Base-by-base conservation (phyloP, 37 sponge, comb jelly and placozoan genomes). In the Ianthella basta region DNA sequence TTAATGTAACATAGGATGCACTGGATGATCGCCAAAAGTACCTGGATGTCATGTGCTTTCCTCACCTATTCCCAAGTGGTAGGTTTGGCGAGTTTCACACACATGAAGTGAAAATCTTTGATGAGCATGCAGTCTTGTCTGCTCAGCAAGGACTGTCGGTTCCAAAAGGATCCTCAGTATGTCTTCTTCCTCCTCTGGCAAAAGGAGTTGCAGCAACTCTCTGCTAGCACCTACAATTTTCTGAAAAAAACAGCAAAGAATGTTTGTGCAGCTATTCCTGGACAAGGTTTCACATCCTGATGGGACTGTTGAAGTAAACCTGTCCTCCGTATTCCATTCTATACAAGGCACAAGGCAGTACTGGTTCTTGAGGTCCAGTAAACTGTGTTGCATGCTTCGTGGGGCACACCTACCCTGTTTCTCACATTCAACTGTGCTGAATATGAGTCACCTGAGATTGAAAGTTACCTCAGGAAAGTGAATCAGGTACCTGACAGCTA, bases 391-490 rank as follows among this genome's bases (percentile, higher is more conserved):
- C 56, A 89, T 89, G 85, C 24, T 89, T 19, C 29, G 56, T 81
- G 27, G 34, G 88, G 88, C 33, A n/a, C n/a, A n/a, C n/a, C n/a
- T n/a, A 81, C 87, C 15, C 37, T 80, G 25, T 87, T 87, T 81
- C n/a, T 80, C 57, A 87, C 82, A 27, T 81, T 87, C 39, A 80
- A 73, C 50, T 66, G 72, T 66, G 83, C 82, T 39, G 88, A 87
- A 56, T 87, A 87, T 82, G 88, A 87, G 33, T 82, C 40, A 15
- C 44, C 55, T 19, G 88, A 87, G 39, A 87, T 87, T 56, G 60
- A 72, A 30, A 19, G 4, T 30, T 82, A 82, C 74, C 83, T 87
- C 60, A 39, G 73, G 23, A 82, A 81, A 59, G 70, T 82, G 8
- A 87, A 87, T 50, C 60, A 69, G 23, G 75, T 56, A 15, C 63